Evolutionary conservation across 2,113 vertebrate genomes (phyloP), one percentile per base, ranked within the genome.

Genomic region (Centropus bengalensis): DNA sequence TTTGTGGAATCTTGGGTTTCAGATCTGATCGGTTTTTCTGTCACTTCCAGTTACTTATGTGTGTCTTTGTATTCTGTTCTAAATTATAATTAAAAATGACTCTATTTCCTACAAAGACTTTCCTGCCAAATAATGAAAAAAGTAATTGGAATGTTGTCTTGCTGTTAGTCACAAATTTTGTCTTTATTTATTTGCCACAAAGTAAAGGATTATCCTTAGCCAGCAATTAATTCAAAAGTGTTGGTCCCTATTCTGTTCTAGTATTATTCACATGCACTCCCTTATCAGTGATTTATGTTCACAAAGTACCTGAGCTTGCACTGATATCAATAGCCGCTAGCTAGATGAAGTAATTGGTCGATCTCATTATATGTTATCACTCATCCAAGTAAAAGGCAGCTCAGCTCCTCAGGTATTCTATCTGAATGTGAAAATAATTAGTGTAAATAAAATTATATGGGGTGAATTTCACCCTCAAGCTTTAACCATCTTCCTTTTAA

Each of bases 381-480:
- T 71, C 87, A 82, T 47, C 22, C n/a, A 42, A 62, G 71, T 10
- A 67, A 36, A 54, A 5, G 28, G 40, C 27, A 92, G n/a, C 20
- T 5, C 45, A 91, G 1, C 21, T 92, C 56, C 58, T 81, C 40
- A 68, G 30, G 24, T 78, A 33, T 70, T 93, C 68, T 74, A 8
- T 27, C 42, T 32, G 60, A 93, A 30, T 62, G 58, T 79, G 77
- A 92, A 94, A 86, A 91, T 68, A 81, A 89, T 94, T 69, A 88
- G n/a, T 51, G 71, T 36, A 88, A 93, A 88, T 94, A 76, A 91
- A 96, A 12, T 62, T 91, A 52, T 68, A 92, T n/a, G 44, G 9
- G 27, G 8, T 66, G 58, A 89, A 62, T 89, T 85, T 64, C 40
- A 79, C 12, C 36, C 49, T 77, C 44, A 79, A 30, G 30, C 28